phyloP scores from a whole-genome alignment of 2,113 vertebrate species.

The Pteruthius melanotis region DNA sequence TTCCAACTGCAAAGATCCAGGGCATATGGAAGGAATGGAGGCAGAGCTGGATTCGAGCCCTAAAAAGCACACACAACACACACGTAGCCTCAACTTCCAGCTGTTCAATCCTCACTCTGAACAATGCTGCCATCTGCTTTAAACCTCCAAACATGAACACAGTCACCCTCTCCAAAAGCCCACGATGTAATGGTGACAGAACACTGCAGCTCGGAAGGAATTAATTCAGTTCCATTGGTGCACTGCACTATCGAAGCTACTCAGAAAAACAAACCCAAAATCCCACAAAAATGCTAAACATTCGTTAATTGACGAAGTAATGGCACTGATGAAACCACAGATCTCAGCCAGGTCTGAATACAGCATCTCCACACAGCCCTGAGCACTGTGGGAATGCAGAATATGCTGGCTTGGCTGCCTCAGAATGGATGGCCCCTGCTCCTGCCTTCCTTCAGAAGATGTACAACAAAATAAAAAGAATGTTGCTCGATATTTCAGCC shows the following conservation, averaged over 20 bases:
- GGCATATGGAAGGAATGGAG: neutral
- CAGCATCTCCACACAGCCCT: neutral
- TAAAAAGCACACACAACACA: neutral
- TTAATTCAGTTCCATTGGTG: too few species aligned
- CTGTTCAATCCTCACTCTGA: neutral
- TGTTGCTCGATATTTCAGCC: neutral
- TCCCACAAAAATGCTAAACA: fast-evolving
- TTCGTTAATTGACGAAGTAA: neutral
- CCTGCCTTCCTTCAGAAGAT: neutral
- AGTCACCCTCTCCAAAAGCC: neutral
- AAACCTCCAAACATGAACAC: neutral
- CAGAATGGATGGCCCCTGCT: neutral
- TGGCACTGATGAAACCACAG: neutral
- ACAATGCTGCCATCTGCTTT: neutral
- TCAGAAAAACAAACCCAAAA: neutral
- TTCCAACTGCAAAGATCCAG: neutral
- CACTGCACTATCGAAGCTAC: neutral
- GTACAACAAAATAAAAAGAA: neutral
- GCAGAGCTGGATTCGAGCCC: neutral
- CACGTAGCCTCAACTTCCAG: neutral
- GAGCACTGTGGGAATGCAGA: neutral
- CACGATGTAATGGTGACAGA: neutral
- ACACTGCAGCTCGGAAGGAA: neutral
- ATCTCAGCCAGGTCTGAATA: neutral
- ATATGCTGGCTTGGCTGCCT: neutral